These are phyloP conservation scores for Hirundichthys speculiger DNA, from an alignment of 2,113 vertebrate species.

Conservation along the genomic window DNA sequence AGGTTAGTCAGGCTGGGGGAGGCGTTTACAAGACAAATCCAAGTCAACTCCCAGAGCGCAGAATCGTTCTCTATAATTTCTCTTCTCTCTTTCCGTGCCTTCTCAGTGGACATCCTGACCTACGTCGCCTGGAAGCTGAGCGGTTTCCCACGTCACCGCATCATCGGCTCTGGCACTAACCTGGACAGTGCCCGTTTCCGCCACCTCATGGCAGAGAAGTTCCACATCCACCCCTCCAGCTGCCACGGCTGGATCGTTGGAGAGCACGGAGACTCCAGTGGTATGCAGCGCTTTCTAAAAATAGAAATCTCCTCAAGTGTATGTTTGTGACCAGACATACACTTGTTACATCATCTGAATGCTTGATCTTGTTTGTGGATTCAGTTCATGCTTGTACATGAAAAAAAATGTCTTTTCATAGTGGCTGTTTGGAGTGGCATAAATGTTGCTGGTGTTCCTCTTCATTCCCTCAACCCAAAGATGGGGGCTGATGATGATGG, in stretches of 20 bases:
- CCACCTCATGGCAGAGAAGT: slow-evolving; percentile 92
- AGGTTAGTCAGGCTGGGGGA: slow-evolving; percentile 78
- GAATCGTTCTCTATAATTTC: neutral
- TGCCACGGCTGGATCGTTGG: slow-evolving; percentile 96
- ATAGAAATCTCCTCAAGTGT: slow-evolving; percentile 8
- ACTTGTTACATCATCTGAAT: too few relatives aligned
- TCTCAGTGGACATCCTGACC: slow-evolving; percentile 93
- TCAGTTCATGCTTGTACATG: neutral
- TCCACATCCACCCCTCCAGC: slow-evolving; percentile 90
- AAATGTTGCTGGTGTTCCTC: slow-evolving; percentile 92
- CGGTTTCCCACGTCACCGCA: slow-evolving; percentile 93
- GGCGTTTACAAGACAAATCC: too few relatives aligned
- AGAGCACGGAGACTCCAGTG: slow-evolving; percentile 96
- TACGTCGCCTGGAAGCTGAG: slow-evolving; percentile 99
- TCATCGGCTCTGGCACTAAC: slow-evolving; percentile 96
- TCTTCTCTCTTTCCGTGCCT: neutral
- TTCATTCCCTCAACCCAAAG: slow-evolving; percentile 89
- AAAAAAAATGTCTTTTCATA: slow-evolving; percentile 47
- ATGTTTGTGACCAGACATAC: too few relatives aligned
- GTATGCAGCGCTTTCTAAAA: slow-evolving; percentile 73
- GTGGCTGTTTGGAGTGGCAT: slow-evolving; percentile 98
- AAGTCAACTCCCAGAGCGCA: neutral
- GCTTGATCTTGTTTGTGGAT: rapidly evolving
- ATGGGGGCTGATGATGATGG: slow-evolving; percentile 88
- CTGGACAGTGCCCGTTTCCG: slow-evolving; percentile 97